Evolutionary conservation across 2,113 vertebrate species (phyloP), one percentile per base, ranked within the genome.

Genomic region (Perognathus longimembris): DNA sequence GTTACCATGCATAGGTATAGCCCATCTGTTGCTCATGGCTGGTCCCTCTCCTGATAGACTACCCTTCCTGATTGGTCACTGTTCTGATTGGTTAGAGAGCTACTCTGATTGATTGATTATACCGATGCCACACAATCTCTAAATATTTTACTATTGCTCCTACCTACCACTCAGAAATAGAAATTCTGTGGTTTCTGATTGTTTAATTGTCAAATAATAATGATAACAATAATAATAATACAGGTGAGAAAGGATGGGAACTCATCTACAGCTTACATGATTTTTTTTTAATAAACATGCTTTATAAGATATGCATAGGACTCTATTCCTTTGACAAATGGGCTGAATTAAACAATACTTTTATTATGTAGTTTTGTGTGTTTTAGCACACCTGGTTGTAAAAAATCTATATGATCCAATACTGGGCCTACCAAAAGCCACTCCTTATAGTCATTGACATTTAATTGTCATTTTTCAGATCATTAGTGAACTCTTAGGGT

Each of bases 271-370:
- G 42, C 85, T 73, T 73, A 40, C 17, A 66, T 40, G 20, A 17
- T 54, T 54, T 12, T 89, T 94, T 85, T 80, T 26, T 90, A 76
- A 89, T 76, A 28, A 86, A 40, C 26, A 75, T 73, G 38, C 10
- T 89, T 67, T 89, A 36, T 80, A 88, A 85, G 20, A 64, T 74
- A 42, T 5, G 24, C 66, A 32, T 32, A 75, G 14, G 15, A 76
- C n/a, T 83, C 22, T 85, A 70, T 79, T 77, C 45, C 64, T 92
- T 85, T 61, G 71, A 83, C 54, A 90, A 92, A 75, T 81, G 61
- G 57, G 73, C 15, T 75, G 30, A 86, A 92, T 71, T 82, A 78
- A 90, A 78, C 54, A 85, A 78, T 10, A 88, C 34, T n/a, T 54
- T 54, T 54, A 7, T 11, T 45, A n/a, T n/a, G n/a, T 45, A 45